phyloP scores from a whole-genome alignment of 2,797 vertebrate genomes.

The Amazona finschi region DNA sequence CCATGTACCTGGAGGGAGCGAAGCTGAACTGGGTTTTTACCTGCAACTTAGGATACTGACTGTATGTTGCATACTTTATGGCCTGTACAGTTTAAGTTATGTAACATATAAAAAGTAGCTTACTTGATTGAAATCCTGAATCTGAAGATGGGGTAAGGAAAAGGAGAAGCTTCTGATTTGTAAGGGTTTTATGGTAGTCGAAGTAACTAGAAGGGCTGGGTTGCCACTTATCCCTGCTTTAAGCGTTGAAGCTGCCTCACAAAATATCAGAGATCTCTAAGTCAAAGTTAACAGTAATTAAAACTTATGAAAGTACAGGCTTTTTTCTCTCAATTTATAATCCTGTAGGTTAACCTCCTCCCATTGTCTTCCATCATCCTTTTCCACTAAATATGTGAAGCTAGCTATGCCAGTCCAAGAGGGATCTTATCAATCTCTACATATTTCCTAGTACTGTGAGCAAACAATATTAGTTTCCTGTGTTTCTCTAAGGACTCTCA shows the following conservation, averaged over 20 bases:
- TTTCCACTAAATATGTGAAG: background rate
- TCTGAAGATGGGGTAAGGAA: background rate
- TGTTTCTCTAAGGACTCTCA: background rate
- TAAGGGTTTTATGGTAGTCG: background rate
- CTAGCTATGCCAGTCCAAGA: background rate
- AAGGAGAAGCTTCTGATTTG: background rate
- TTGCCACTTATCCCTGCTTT: background rate
- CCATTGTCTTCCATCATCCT: background rate
- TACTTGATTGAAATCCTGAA: background rate
- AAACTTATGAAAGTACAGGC: background rate
- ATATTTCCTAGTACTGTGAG: background rate
- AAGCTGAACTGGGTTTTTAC: background rate
- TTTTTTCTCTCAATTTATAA: background rate
- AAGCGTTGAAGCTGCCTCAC: background rate
- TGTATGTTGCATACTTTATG: background rate
- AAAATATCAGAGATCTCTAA: background rate
- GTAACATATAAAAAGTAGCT: background rate
- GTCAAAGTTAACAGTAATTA: background rate
- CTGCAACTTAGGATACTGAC: background rate
- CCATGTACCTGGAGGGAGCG: background rate
- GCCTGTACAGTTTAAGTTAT: background rate
- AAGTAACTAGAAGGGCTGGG: background rate
- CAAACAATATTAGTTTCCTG: background rate
- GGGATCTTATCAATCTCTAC: background rate
- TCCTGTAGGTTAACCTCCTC: background rate